Base-by-base conservation (phyloP, 2,113 vertebrate genomes). In the Aptenodytes patagonicus region DNA sequence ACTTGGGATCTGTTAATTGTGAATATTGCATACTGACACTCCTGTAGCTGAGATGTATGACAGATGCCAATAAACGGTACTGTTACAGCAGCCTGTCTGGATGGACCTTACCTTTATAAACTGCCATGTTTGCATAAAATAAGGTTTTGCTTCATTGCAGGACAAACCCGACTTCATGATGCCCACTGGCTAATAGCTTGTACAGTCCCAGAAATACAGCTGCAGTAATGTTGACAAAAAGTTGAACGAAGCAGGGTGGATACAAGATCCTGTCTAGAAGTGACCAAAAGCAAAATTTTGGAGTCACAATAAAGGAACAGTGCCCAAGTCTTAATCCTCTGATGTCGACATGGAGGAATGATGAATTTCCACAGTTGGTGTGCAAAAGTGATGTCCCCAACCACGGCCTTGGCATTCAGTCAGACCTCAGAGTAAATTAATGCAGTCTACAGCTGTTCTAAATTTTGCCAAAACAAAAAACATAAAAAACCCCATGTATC, bases 361-460 rank as follows among this genome's bases (percentile, higher is more conserved):
- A 83, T 58, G 73, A 84, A 97, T 95, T 96, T 96, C 78, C 84
- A 90, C 89, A 93, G 58, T 88, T 95, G 81, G 70, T 91, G 89
- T 60, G 87, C 71, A 97, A 90, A 96, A 95, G 75, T 62, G 78
- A 36, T 73, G 91, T 90, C 75, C 82, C 60, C 78, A 88, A 31
- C 84, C 82, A 93, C 1, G 4, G 91, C 79, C 85, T 88, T 95
- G 94, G 93, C 94, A 94, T 94, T 80, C 70, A 77, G 75, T 95
- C 94, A 95, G 81, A 87, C 61, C 70, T 89, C 77, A 95, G 87
- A 87, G 65, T 76, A 93, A 95, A 97, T 91, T 79, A 97, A 89
- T 86, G 87, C 71, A 85, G 70, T 69, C 66, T 93, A 95, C 94
- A 96, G 91, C 95, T 97, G 91, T 95, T 95, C 81, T 95, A 85